Conservation (phyloP, 2,113 vertebrate genomes). For the Pleuronectes platessa region DNA sequence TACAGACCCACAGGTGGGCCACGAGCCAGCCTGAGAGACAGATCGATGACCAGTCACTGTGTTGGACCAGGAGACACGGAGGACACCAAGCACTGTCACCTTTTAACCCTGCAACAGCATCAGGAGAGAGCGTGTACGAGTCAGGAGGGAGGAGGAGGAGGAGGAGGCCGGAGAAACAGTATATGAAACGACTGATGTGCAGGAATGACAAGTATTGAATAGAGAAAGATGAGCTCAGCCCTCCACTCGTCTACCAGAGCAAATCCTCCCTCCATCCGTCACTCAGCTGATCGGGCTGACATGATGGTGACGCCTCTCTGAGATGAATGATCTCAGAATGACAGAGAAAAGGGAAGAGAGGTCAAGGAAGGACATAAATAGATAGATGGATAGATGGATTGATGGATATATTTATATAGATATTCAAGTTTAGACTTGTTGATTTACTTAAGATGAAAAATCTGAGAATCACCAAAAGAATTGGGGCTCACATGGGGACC, state of each 20-base stretch:
- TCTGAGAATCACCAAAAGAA: no score
- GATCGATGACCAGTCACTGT: slow-evolving; percentile 36
- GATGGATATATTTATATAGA: background rate
- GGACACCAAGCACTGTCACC: slow-evolving; percentile 35
- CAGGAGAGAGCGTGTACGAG: slow-evolving; percentile 24
- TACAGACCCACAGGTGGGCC: slow-evolving; percentile 30
- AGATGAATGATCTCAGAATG: slow-evolving; percentile 53
- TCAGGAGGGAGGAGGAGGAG: slow-evolving; percentile 24
- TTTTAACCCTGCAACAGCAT: slow-evolving; percentile 47
- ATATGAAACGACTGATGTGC: slow-evolving; percentile 46
- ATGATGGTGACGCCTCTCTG: slow-evolving; percentile 34
- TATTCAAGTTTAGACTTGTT: no score
- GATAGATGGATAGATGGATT: slow-evolving; percentile 6
- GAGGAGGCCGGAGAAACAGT: slow-evolving; percentile 16
- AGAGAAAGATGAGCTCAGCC: slow-evolving; percentile 62
- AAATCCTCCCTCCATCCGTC: slow-evolving; percentile 65
- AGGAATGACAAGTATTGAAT: slow-evolving; percentile 67
- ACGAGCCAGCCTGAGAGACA: slow-evolving; percentile 25
- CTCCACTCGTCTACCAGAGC: slow-evolving; percentile 51
- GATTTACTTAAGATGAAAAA: no score
- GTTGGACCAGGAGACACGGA: background rate
- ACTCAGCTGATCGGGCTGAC: slow-evolving; percentile 34
- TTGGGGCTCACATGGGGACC: no score
- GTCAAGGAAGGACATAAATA: background rate
- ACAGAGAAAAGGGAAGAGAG: background rate